Conservation (phyloP, 2,888 invertebrate genomes). For the Lamproptera curius region DNA sequence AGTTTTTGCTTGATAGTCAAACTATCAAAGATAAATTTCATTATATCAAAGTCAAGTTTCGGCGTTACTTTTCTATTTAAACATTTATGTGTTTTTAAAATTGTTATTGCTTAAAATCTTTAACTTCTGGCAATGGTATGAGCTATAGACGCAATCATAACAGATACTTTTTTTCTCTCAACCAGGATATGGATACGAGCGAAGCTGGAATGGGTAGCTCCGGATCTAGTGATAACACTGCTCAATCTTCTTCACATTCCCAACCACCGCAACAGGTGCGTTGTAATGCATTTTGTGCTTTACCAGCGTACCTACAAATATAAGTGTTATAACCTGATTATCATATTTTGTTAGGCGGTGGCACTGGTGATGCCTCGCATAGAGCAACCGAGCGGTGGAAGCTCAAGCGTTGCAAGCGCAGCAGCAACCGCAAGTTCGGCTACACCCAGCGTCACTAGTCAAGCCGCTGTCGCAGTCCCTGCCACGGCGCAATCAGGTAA, state of each 20-base stretch:
- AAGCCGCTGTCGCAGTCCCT: constrained; percentile 34
- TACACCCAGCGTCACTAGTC: constrained; percentile 20
- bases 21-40: too few species aligned
- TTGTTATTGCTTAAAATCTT: too few species aligned
- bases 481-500: constrained; percentile 42
- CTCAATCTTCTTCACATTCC: constrained; percentile 65
- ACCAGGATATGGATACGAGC: constrained; percentile 69
- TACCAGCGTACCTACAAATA: too few species aligned
- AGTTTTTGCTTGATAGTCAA: too few species aligned
- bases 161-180: constrained; percentile 10
- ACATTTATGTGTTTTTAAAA: too few species aligned
- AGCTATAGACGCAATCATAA: too few species aligned
- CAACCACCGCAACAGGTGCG: constrained; percentile 65
- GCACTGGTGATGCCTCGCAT: constrained; percentile 84
- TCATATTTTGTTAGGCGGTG: constrained; percentile 74
- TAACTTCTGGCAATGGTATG: too few species aligned
- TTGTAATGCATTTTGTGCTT: too few species aligned
- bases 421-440: constrained; percentile 32
- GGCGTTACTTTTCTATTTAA: too few species aligned
- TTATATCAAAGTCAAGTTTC: too few species aligned
- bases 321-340: background rate
- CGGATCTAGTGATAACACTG: constrained; percentile 60
- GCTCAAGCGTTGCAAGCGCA: constrained; percentile 35
- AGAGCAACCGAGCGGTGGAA: constrained; percentile 76
- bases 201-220: constrained; percentile 69